A percentile compares a stretch with the other conserved stretches of the same genome.
These are phyloP conservation scores for Tricholaema leucomelas DNA, from an alignment of 2,113 vertebrate genomes.

Conservation along the genomic window DNA sequence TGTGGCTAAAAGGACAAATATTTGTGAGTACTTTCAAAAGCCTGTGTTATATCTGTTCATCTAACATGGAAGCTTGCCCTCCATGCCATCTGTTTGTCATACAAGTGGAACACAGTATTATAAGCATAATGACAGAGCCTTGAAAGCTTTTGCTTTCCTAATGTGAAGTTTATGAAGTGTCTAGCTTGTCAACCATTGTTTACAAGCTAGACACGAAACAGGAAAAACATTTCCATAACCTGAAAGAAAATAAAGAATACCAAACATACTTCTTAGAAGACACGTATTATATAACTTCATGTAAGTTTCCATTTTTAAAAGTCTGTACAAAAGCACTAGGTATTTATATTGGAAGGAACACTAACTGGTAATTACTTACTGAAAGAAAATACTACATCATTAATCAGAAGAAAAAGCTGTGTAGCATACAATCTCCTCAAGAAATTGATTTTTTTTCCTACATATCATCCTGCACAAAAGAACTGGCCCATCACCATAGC, in stretches of 20 bases:
- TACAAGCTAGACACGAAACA: not conserved
- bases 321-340: not conserved
- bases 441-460: not conserved
- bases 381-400: not conserved
- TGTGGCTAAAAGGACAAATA: conserved; percentile 80
- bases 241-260: not conserved
- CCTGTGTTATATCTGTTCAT: not conserved
- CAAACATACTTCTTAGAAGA: not conserved
- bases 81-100: not conserved
- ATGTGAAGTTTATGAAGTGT: too few species aligned
- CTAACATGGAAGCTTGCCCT: not conserved
- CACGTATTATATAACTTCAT: not conserved
- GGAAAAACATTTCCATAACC: not conserved
- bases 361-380: not conserved
- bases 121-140: not conserved
- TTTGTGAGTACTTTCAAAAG: conserved; percentile 10
- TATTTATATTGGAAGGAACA: not conserved
- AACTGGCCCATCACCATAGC: not conserved
- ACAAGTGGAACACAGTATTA: not conserved
- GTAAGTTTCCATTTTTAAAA: not conserved
- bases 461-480: not conserved
- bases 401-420: not conserved
- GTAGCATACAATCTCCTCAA: not conserved
- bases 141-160: not conserved
- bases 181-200: too few species aligned